Evolutionary conservation across 2,113 vertebrate species (phyloP), one percentile per base, ranked within the genome.

Genomic region (Coracopsis vasa): DNA sequence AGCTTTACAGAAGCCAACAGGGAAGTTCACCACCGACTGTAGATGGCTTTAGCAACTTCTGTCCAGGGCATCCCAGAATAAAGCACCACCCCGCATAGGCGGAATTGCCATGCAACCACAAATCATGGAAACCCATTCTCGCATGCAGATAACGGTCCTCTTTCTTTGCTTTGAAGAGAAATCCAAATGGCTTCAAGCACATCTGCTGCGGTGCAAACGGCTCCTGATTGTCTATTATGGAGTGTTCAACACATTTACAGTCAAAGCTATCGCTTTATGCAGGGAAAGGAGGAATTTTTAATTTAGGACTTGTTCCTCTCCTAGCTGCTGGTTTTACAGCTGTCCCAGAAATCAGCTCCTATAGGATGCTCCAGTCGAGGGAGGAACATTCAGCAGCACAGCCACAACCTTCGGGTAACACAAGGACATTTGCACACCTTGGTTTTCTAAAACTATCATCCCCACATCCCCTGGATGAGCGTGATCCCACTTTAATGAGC

Each of bases 91-190:
- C 27, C 37, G n/a, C 7, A 1, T 1, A 64, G 54, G 71, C 87
- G 90, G 86, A 41, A 28, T 7, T 50, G 42, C 74, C 4, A 13
- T 16, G 31, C 42, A 74, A 16, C 50, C 67, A 45, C 9, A 90
- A 80, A 90, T 74, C 92, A 70, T 0, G 1, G 81, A 48, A 91
- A 77, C 20, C 44, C n/a, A 2, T 86, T 79, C 79, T 90, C 25
- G 4, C 78, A 69, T 0, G 0, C 86, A 73, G 19, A 0, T 12
- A 48, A 45, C n/a, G 24, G 37, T 87, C 28, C 75, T 48, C 73
- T 41, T 60, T 58, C 31, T 80, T 74, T 88, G 90, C 92, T 93
- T 83, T 93, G 92, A 78, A 96, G 50, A 83, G 64, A 90, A 95
- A 90, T 64, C 90, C 93, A 90, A 88, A 95, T 17, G 75, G 74